Percentiles rank a stretch among this genome's conserved stretches.
These are phyloP conservation scores for Podarcis muralis DNA, from an alignment of 2,113 vertebrate species.

Conservation along the genomic window DNA sequence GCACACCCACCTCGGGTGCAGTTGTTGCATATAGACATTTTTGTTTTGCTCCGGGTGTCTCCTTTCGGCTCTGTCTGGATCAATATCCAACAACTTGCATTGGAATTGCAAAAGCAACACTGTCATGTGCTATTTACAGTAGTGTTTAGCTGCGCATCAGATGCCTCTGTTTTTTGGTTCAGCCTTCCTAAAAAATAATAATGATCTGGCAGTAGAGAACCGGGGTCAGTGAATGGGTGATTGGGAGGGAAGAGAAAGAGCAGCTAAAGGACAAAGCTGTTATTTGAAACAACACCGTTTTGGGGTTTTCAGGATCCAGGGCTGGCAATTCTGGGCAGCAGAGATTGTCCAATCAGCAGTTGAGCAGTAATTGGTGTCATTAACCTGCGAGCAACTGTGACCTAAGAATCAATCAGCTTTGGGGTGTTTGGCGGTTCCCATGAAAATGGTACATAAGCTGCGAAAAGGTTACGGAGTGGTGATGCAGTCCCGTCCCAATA, in stretches of 20 bases:
- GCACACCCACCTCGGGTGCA: too few species aligned
- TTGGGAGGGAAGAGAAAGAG: neutral
- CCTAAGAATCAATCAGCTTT: neutral
- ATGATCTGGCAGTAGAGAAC: neutral
- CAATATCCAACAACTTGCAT: neutral
- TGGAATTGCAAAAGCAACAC: neutral
- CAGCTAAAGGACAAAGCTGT: rapidly evolving
- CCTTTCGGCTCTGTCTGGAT: neutral
- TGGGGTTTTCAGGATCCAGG: too few species aligned
- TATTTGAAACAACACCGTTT: neutral
- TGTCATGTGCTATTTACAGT: neutral
- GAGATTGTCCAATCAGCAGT: neutral
- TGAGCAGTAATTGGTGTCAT: neutral
- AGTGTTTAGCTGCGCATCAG: neutral
- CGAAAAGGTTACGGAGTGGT: neutral
- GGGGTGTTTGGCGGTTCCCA: neutral
- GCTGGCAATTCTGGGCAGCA: neutral
- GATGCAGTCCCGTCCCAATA: neutral
- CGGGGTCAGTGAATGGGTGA: neutral
- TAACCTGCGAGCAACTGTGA: neutral
- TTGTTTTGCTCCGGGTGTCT: too few species aligned
- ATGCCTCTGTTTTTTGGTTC: neutral
- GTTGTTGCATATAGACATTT: too few species aligned
- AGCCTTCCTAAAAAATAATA: neutral
- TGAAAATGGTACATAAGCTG: neutral